Percentiles rank a stretch among this genome's conserved stretches.
These are phyloP conservation scores for Pyrrhopygopsis socrates DNA, from an alignment of 2,888 invertebrate species.

Conservation along the genomic window DNA sequence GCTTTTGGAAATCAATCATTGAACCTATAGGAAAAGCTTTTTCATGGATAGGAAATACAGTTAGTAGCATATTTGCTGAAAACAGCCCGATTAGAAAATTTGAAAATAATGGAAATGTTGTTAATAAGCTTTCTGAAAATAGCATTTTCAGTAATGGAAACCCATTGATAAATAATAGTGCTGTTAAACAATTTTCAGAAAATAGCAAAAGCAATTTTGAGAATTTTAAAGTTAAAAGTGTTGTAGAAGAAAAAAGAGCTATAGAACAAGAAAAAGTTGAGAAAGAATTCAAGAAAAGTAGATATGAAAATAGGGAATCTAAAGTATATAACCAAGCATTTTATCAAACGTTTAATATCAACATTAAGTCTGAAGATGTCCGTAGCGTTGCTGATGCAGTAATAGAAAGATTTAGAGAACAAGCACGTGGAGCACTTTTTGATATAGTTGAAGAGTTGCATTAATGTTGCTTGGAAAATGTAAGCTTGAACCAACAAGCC, in stretches of 20 bases:
- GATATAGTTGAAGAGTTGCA: slow-evolving; percentile 31
- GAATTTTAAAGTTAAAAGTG: background rate
- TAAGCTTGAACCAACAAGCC: slow-evolving; percentile 24
- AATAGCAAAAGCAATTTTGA: slow-evolving; percentile 3
- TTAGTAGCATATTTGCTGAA: background rate
- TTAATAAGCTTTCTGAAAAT: background rate
- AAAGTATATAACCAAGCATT: slow-evolving; percentile 3
- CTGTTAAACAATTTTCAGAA: background rate
- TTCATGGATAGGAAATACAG: background rate
- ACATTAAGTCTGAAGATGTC: slow-evolving; percentile 21
- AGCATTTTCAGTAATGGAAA: background rate
- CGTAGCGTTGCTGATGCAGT: slow-evolving; percentile 19
- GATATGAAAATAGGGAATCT: background rate
- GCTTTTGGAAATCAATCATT: background rate
- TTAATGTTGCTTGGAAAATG: slow-evolving; percentile 24
- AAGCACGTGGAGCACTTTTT: slow-evolving; percentile 30
- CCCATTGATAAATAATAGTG: background rate
- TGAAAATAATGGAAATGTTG: background rate
- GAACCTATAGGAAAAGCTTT: background rate
- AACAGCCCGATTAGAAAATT: background rate
- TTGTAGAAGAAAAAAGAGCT: background rate
- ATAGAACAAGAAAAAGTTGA: background rate
- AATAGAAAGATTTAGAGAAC: slow-evolving; percentile 30
- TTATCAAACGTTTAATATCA: background rate
- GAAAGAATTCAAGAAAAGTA: background rate